Evolutionary conservation across 2,888 invertebrate genomes (phyloP).

Genomic region (Lumbricus terrestris): DNA sequence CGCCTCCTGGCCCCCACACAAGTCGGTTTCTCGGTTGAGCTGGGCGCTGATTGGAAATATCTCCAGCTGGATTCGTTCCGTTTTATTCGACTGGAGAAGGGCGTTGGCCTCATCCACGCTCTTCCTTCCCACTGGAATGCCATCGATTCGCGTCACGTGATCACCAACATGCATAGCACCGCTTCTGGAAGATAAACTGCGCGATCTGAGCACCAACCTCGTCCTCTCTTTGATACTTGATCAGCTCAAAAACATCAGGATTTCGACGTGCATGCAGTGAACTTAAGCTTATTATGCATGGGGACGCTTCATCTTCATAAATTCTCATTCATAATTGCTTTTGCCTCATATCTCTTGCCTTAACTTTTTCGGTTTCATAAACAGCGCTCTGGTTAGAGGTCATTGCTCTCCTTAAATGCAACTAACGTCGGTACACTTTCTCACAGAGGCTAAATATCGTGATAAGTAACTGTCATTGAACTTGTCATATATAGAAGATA

Average conservation of each 20-base stretch:
- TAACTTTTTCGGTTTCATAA: no score
- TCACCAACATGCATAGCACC: slow-evolving; percentile 88
- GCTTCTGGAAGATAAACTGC: slow-evolving; percentile 66
- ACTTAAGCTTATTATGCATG: no score
- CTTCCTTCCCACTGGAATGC: slow-evolving; percentile 62
- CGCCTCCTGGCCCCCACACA: neutral
- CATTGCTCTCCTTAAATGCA: no score
- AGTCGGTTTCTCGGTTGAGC: neutral
- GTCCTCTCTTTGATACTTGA: neutral
- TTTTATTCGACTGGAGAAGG: slow-evolving; percentile 67
- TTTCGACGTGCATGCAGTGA: no score
- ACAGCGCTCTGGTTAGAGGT: no score
- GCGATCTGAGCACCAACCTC: neutral
- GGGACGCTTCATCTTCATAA: no score
- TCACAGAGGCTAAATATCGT: no score
- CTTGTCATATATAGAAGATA: no score
- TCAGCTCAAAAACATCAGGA: neutral
- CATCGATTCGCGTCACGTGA: slow-evolving; percentile 84
- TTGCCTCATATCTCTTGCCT: no score
- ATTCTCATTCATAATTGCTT: no score
- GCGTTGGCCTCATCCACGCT: slow-evolving; percentile 68
- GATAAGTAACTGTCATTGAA: no score
- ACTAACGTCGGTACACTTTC: no score
- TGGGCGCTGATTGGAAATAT: slow-evolving; percentile 49
- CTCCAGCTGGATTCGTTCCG: slow-evolving; percentile 58